Base-by-base conservation (phyloP, 2,113 vertebrate species). In the Neomonachus schauinslandi region DNA sequence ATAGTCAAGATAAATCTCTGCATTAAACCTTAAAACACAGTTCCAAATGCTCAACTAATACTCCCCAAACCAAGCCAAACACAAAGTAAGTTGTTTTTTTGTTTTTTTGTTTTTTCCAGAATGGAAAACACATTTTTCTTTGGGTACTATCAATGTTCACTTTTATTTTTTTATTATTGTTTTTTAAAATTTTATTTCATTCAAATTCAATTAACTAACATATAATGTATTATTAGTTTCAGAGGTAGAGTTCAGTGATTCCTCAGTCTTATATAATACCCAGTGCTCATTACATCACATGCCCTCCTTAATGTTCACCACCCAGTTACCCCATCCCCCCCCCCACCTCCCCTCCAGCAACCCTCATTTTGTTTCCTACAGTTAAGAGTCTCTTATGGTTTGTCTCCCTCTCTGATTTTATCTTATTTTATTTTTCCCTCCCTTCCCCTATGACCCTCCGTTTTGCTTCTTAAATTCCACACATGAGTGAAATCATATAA, bases 51-150 rank as follows among this genome's bases (percentile, higher is more conserved):
- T 7, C 76, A 91, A 16, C 19, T 71, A 65, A 93, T 87, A 77
- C 12, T 53, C 26, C 21, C 18, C 11, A 92, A 94, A 82, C 51
- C 49, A 83, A 95, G 96, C 13, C 49, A 94, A 94, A 89, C 53
- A 72, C 42, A 61, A 28, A 86, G 42, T 61, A 72, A 79, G 46
- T 28, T 28, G 28, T 65, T 83, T 33, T 76, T 82, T 42, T n/a
- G n/a, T n/a, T n/a, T n/a, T n/a, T n/a, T 28, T 28, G 28, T 65
- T 83, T 33, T 76, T 82, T 42, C 11, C n/a, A 80, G 57, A 94
- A 67, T 88, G 67, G 42, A 86, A 92, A 96, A 61, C 19, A 89
- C 7, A 21, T 69, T 97, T 96, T 96, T 79, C 80, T 81, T 89
- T 93, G 36, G 36, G 7, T 57, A 67, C 59, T 89, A 63, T 86